Base-by-base conservation (phyloP, 2,797 vertebrate genomes). In the Leptodactylus fallax region DNA sequence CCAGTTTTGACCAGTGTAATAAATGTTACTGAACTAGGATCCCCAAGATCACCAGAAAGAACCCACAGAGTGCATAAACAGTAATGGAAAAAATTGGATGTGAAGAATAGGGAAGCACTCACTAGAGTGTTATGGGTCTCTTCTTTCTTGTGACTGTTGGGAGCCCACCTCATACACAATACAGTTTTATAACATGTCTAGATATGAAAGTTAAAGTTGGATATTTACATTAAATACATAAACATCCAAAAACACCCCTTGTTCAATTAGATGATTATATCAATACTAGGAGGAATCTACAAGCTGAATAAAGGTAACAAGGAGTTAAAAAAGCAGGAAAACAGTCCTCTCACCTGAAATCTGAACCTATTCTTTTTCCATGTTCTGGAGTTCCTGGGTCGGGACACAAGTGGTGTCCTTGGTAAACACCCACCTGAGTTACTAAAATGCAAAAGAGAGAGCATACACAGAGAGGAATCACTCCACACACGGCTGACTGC, bases 361-460 rank as follows among this genome's bases (percentile, higher is more conserved):
- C 98, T 53, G 96, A 96, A 92, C 98, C 98, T 97, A 99, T 99
- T 94, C 97, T 97, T 96, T 98, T 99, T 89, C 98, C 98, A 93
- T 96, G 95, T 94, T 99, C 98, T 6, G 98, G 98, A 93, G 97
- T 97, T 92, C 98, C 98, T 80, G 98, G 98, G 92, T 99, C 98
- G 90, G 98, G 97, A 94, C 98, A 99, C 97, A 98, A 98, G 96
- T 99, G 98, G 95, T 98, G 98, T 90, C 97, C 98, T 95, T 99
- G 98, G 79, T 97, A 98, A 88, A 98, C 98, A 90, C 97, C 98
- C 97, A 99, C 98, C 95, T 99, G 98, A 92, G 98, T 99, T 96
- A 99, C 98, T 99, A 96, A 90, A 93, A 93, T 91, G 94, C 91
- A 95, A 90, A 91, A 93, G 93, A 21, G 69, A 56, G 79, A 86